phyloP scores from a whole-genome alignment of 2,888 invertebrate species.

The Resseliella maxima region DNA sequence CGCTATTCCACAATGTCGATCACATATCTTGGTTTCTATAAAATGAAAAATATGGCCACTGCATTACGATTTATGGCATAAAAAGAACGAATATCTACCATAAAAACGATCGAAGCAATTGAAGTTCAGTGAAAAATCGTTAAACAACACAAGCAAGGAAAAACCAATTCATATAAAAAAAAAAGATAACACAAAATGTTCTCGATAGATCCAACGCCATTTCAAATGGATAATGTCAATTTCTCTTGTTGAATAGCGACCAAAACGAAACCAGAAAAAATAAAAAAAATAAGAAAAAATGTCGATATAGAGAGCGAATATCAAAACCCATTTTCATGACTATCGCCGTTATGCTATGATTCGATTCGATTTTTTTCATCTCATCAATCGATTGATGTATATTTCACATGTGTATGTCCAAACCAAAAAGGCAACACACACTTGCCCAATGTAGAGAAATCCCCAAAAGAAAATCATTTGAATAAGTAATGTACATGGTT shows the following conservation, averaged over 20 bases:
- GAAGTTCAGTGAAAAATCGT: constrained; percentile 38
- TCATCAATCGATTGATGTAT: neutral
- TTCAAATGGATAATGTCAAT: constrained; percentile 44
- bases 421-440: neutral
- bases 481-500: constrained; percentile 17
- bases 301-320: neutral
- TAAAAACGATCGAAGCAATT: constrained; percentile 48
- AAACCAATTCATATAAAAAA: neutral
- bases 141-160: neutral
- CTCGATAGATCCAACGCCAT: constrained; percentile 14
- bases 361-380: neutral
- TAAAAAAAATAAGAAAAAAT: too few relatives aligned
- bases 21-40: constrained; percentile 11
- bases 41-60: neutral
- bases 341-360: neutral
- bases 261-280: neutral
- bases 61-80: constrained; percentile 11
- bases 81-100: neutral
- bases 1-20: neutral
- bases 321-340: constrained; percentile 45
- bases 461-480: neutral
- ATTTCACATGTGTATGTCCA: constrained; percentile 8
- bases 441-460: neutral
- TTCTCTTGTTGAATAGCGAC: neutral
- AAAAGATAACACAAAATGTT: neutral